These are phyloP conservation scores for Willisornis vidua DNA, from an alignment of 2,113 vertebrate species.

Conservation along the genomic window DNA sequence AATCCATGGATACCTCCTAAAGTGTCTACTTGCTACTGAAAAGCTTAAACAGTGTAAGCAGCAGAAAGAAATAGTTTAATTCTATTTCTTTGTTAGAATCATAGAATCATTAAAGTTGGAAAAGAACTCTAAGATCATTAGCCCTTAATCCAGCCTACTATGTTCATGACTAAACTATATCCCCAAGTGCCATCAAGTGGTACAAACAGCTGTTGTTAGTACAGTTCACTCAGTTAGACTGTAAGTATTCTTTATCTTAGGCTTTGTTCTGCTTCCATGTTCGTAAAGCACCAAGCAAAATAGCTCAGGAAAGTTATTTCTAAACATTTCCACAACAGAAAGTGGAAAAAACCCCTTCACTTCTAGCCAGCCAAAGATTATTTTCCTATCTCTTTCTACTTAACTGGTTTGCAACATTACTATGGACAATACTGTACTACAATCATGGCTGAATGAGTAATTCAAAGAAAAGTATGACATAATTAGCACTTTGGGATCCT, in stretches of 20 bases:
- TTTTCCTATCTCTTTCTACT: neutral
- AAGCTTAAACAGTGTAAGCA: neutral
- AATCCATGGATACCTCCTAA: neutral
- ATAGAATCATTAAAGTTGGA: neutral
- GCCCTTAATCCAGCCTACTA: neutral
- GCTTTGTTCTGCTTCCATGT: neutral
- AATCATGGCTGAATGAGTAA: neutral
- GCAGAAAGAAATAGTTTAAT: neutral
- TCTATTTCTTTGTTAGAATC: neutral
- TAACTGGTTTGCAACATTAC: neutral
- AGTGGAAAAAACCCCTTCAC: neutral
- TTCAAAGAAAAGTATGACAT: neutral
- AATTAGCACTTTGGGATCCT: neutral
- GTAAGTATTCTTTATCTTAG: neutral
- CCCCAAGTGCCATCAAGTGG: neutral
- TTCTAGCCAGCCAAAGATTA: neutral
- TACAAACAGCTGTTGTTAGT: neutral
- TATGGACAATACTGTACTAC: neutral
- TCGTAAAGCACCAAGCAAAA: neutral
- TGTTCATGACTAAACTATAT: neutral
- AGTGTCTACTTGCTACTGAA: neutral
- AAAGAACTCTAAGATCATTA: neutral
- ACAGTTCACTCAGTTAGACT: neutral
- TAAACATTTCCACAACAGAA: neutral
- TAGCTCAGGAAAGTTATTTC: neutral